Percentiles rank a stretch among this genome's conserved stretches.
Evolutionary conservation across 2,888 invertebrate species (phyloP).

Genomic region (Crepidodera aurea): DNA sequence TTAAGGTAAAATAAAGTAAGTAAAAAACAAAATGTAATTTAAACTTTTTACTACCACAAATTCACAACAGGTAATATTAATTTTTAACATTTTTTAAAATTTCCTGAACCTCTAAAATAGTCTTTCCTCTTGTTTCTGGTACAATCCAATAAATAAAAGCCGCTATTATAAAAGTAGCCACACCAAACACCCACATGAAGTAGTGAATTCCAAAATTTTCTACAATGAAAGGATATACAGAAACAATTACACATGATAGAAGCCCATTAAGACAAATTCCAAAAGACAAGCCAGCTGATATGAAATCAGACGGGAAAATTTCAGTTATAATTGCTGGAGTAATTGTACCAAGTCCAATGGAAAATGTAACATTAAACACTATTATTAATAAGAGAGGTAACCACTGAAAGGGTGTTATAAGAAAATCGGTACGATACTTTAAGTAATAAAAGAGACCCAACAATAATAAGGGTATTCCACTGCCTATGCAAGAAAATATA

Average conservation of each 20-base stretch:
- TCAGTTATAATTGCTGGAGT: slow-evolving; percentile 17
- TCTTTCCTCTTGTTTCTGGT: slow-evolving; percentile 33
- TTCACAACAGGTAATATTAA: neutral
- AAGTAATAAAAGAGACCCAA: slow-evolving; percentile 12
- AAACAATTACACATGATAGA: neutral
- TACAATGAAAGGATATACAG: slow-evolving; percentile 10
- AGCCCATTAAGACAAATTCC: neutral
- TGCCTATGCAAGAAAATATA: neutral
- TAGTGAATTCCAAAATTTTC: slow-evolving; percentile 3
- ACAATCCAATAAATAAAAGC: slow-evolving; percentile 20
- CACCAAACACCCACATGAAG: slow-evolving; percentile 26
- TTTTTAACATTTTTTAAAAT: neutral
- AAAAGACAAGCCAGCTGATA: slow-evolving; percentile 13
- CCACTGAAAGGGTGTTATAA: neutral
- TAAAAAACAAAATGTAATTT: neutral
- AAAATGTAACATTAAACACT: neutral
- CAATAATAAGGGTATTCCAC: neutral
- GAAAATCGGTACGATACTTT: neutral
- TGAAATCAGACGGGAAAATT: slow-evolving; percentile 22
- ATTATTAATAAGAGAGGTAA: slow-evolving; percentile 2
- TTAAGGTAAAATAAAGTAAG: too few species aligned
- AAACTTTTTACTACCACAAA: neutral
- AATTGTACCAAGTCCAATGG: slow-evolving; percentile 22
- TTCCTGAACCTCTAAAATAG: slow-evolving; percentile 13
- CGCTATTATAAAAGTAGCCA: slow-evolving; percentile 3